These are phyloP conservation scores for Charadrius vociferus DNA, from an alignment of 2,113 vertebrate species.

Conservation along the genomic window DNA sequence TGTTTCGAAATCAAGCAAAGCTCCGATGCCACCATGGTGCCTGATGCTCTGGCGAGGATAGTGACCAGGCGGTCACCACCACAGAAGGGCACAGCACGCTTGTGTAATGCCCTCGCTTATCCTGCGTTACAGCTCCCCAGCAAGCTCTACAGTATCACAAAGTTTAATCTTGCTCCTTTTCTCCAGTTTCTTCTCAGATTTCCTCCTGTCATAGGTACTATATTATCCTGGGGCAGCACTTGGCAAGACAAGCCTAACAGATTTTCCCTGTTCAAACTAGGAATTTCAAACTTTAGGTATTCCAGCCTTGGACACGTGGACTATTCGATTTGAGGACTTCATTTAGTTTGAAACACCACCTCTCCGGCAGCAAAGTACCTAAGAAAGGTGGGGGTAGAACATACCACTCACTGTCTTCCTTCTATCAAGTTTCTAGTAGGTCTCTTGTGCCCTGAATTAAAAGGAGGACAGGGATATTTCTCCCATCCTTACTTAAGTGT, in stretches of 20 bases:
- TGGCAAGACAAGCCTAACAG: neutral
- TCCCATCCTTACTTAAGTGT: neutral
- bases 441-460: neutral
- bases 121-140: neutral
- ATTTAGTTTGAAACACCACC: neutral
- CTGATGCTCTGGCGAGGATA: neutral
- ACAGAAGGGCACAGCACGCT: neutral
- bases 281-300: neutral
- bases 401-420: neutral
- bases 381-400: neutral
- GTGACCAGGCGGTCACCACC: neutral
- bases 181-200: neutral
- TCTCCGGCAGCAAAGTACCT: neutral
- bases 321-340: neutral
- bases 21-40: fast-evolving
- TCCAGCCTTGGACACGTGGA: neutral
- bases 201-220: neutral
- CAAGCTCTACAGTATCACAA: neutral
- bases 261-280: neutral
- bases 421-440: neutral
- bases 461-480: neutral
- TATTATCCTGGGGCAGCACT: neutral
- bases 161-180: neutral
- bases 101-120: fast-evolving
- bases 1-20: neutral